phyloP scores from a whole-genome alignment of 2,797 vertebrate genomes.

The Nannoperca obscura region DNA sequence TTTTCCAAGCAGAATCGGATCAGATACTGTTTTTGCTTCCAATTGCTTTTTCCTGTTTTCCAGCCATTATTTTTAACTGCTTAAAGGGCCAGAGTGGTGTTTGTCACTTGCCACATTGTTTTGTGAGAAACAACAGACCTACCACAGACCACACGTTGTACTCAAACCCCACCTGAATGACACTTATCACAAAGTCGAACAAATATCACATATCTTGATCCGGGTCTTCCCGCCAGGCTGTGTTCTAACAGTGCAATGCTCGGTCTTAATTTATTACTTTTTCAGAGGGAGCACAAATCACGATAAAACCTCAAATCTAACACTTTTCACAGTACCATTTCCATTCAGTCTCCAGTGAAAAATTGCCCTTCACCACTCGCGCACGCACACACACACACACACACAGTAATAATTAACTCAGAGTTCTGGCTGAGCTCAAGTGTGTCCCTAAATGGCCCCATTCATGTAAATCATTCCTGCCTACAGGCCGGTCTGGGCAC shows the following conservation, averaged over 20 bases:
- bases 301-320: slow-evolving; percentile 52
- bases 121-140: slow-evolving; percentile 39
- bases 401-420: slow-evolving; percentile 77
- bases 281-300: slow-evolving; percentile 48
- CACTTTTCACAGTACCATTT: slow-evolving; percentile 55
- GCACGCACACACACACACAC: slow-evolving; percentile 2
- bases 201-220: slow-evolving; percentile 47
- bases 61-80: slow-evolving; percentile 36
- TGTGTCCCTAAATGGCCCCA: slow-evolving; percentile 77
- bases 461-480: slow-evolving; percentile 79
- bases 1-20: slow-evolving; percentile 42
- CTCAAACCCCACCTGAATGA: slow-evolving; percentile 13
- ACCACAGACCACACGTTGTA: slow-evolving; percentile 11
- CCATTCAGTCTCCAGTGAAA: slow-evolving; percentile 56
- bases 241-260: slow-evolving; percentile 58
- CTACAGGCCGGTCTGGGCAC: slow-evolving; percentile 74
- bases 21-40: slow-evolving; percentile 11
- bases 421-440: slow-evolving; percentile 70
- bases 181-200: slow-evolving; percentile 32
- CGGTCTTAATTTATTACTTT: slow-evolving; percentile 47
- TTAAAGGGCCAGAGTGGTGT: slow-evolving; percentile 24
- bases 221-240: slow-evolving; percentile 8
- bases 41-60: slow-evolving; percentile 45
- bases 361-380: slow-evolving; percentile 47
- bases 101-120: slow-evolving; percentile 37